Evolutionary conservation across 2,888 invertebrate species (phyloP), one percentile per base, ranked within the genome.

Genomic region (Epistrophe eligans): DNA sequence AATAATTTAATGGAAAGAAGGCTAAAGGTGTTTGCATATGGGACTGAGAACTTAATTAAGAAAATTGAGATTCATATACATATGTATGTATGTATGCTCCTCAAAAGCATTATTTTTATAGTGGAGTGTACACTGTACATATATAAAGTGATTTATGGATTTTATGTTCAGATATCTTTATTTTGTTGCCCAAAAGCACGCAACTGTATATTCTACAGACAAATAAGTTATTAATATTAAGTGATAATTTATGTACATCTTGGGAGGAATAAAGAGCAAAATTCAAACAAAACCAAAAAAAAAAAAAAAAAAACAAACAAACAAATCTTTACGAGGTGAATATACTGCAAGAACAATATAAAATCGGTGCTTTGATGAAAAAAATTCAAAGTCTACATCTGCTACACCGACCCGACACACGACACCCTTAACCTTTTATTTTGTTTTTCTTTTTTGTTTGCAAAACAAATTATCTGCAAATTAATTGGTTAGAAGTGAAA

Each of bases 181-280:
- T 67, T 58, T 73, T 80, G 43, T 62, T 62, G 43, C 38, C 32
- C 15, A 28, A 62, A 11, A 35, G n/a, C 55, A 71, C 43, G 28
- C 35, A 50, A 71, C 60, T n/a, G n/a, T n/a, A 43, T 24, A 67
- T 24, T 24, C 45, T 32, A 64, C 57, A 83, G 58, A 58, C 58
- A 83, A 67, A 73, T 83, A 77, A 60, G 67, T 73, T 83, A 72
- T 72, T 58, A 82, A 82, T 77, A 66, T 64, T 62, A 45, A 71
- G 62, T 52, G 43, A 50, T 17, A 24, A 43, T 62, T 28, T 60
- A 40, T 60, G 40, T 62, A 43, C 24, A 62, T 15, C 40, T 15
- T 43, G 38, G 19, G 38, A 38, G 13, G 19, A 17, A 13, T 19
- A 38, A 62, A 24, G 19, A 38, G 2, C 43, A 11, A 43, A 9